Conservation (phyloP, 2,888 invertebrate genomes). For the Stenotaenia linearis region DNA sequence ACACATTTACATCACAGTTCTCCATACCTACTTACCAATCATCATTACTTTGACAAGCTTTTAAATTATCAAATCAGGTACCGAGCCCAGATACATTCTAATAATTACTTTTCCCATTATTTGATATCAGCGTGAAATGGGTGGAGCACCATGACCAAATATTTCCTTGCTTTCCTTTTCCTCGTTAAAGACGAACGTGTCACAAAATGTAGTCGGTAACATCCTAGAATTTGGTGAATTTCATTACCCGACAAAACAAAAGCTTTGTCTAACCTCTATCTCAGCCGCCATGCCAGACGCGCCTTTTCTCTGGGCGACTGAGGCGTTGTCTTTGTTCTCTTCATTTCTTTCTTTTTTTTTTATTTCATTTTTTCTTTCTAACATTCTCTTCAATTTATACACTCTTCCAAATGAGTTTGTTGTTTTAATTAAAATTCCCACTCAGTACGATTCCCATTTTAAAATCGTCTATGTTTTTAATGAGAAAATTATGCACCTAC, state of each 20-base stretch:
- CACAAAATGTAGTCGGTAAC: background rate
- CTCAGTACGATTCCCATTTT: background rate
- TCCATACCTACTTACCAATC: background rate
- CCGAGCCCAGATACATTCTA: background rate
- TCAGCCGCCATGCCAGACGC: background rate
- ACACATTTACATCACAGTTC: background rate
- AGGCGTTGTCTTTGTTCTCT: slow-evolving; percentile 8
- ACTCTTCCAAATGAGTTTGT: slow-evolving; percentile 13
- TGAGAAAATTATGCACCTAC: slow-evolving; percentile 13
- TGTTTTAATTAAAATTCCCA: slow-evolving; percentile 24
- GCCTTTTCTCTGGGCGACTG: background rate
- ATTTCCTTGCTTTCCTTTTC: background rate
- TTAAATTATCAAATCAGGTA: background rate
- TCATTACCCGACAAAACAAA: background rate
- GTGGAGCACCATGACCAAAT: slow-evolving; percentile 2
- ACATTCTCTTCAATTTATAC: background rate
- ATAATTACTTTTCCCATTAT: background rate
- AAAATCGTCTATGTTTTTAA: slow-evolving; percentile 5
- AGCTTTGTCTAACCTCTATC: background rate
- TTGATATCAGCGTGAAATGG: background rate
- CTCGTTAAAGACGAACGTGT: background rate
- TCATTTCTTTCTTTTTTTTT: background rate
- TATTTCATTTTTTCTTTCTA: background rate
- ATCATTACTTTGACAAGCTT: background rate
- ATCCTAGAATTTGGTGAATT: slow-evolving; percentile 12